Percentiles rank a stretch among this genome's conserved stretches.
phyloP scores from a whole-genome alignment of 2,888 invertebrate species.

The Baronia brevicornis region DNA sequence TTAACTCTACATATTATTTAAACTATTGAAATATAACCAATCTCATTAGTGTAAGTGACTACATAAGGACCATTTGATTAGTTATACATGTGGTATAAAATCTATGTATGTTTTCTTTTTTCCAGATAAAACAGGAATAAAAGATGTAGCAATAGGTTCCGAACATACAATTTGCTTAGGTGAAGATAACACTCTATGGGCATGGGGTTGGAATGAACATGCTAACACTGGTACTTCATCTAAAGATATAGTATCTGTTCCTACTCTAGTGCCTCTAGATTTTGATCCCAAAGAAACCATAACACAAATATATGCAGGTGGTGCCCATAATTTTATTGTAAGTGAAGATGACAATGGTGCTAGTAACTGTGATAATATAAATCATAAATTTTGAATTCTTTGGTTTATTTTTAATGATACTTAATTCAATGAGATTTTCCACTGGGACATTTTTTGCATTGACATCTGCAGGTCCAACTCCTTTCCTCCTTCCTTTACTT shows the following conservation, averaged over 20 bases:
- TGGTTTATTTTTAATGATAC: too few species aligned
- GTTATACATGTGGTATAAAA: too few species aligned
- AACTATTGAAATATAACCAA: neutral
- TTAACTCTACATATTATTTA: too few species aligned
- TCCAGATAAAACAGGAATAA: conserved; percentile 64
- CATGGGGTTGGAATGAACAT: conserved; percentile 96
- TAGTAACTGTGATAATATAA: too few species aligned
- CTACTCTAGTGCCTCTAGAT: conserved; percentile 44
- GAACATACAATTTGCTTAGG: conserved; percentile 85
- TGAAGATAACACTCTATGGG: conserved; percentile 78
- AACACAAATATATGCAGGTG: conserved; percentile 53
- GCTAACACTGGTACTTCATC: conserved; percentile 84
- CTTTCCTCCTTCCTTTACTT: too few species aligned
- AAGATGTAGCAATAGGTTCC: conserved; percentile 81
- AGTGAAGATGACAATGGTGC: conserved; percentile 24
- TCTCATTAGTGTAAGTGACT: too few species aligned
- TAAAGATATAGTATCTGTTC: conserved; percentile 39
- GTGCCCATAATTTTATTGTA: conserved; percentile 62
- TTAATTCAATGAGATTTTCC: too few species aligned
- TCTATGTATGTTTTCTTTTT: conserved; percentile 15
- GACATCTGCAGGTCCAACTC: too few species aligned
- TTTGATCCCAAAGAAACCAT: conserved; percentile 26
- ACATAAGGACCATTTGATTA: too few species aligned
- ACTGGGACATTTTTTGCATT: too few species aligned
- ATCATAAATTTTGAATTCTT: too few species aligned